Evolutionary conservation across 1,140 invertebrate genomes (phyloP).

Genomic region (Diabrotica undecimpunctata): DNA sequence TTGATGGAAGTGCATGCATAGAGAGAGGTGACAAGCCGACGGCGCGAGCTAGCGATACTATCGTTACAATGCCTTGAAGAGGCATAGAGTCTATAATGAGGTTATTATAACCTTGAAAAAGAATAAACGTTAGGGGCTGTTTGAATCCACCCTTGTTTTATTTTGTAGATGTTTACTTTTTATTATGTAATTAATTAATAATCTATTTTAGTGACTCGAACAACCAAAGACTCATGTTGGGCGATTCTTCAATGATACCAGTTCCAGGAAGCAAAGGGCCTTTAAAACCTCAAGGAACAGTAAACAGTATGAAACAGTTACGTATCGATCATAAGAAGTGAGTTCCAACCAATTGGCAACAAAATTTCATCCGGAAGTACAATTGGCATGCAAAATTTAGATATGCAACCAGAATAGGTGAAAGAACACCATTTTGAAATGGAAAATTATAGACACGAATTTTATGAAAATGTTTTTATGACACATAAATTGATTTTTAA

Average conservation of each 20-base stretch:
- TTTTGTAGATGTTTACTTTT: no score
- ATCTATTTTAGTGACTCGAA: constrained; percentile 74
- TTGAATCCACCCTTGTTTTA: no score
- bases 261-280: constrained; percentile 74
- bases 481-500: no score
- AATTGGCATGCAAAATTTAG: constrained; percentile 29
- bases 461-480: no score
- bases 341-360: constrained; percentile 41
- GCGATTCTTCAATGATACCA: constrained; percentile 86
- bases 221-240: constrained; percentile 82
- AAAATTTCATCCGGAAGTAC: constrained; percentile 27
- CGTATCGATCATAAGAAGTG: constrained; percentile 82
- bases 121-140: no score
- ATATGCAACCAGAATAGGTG: neutral
- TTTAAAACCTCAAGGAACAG: constrained; percentile 78
- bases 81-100: no score
- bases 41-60: no score
- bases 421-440: neutral
- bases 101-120: no score
- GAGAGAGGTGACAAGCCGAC: no score
- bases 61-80: no score
- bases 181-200: no score
- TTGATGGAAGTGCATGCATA: no score
- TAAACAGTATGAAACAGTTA: constrained; percentile 80
- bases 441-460: neutral